These are phyloP conservation scores for Agapornis roseicollis DNA, from an alignment of 2,113 vertebrate species.

Conservation along the genomic window DNA sequence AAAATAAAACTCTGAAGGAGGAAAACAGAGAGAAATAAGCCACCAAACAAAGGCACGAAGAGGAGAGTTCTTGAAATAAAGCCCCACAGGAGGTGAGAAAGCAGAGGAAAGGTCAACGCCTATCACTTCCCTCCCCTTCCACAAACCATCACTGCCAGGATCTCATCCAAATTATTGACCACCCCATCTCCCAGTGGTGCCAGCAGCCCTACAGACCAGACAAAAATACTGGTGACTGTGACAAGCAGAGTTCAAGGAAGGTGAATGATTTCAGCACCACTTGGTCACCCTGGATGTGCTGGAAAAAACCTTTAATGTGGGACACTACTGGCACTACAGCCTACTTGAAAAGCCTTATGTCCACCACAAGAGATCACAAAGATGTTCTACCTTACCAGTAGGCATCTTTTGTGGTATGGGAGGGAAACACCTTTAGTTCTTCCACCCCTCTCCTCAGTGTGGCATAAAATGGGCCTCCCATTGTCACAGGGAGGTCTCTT, in stretches of 20 bases:
- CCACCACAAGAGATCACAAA: background rate
- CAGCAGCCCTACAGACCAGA: background rate
- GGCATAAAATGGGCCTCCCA: background rate
- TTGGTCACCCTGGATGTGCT: background rate
- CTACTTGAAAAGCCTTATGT: background rate
- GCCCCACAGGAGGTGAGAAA: background rate
- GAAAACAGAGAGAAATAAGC: background rate
- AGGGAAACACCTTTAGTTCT: background rate
- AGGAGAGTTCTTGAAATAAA: background rate
- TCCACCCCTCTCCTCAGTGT: fast-evolving
- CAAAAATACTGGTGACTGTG: background rate
- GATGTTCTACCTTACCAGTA: background rate
- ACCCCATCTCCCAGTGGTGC: background rate
- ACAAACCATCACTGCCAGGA: background rate
- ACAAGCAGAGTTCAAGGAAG: background rate
- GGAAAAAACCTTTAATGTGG: background rate
- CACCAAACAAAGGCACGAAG: background rate
- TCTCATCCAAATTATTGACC: background rate
- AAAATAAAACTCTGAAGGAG: background rate
- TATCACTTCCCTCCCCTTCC: background rate
- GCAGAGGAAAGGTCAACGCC: background rate
- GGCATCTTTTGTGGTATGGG: fast-evolving
- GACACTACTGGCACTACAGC: background rate
- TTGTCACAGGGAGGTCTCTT: background rate
- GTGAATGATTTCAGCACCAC: background rate